Conservation (phyloP, 1,140 invertebrate species). For the Octopus bimaculoides region DNA sequence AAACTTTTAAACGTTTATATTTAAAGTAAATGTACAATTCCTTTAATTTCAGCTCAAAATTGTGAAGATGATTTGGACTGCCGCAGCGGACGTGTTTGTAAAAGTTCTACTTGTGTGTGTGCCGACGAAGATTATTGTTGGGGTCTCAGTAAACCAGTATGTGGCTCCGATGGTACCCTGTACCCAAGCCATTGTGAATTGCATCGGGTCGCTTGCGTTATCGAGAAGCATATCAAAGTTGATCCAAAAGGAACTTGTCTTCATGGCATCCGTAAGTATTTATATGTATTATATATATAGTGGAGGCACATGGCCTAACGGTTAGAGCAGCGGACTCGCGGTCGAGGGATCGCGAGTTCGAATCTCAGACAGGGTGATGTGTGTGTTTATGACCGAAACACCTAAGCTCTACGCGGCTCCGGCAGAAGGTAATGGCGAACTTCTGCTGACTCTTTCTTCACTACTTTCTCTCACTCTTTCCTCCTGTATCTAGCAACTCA, state of each 20-base stretch:
- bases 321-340: no score
- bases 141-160: conserved; percentile 65
- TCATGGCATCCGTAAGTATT: not conserved
- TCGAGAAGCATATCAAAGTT: conserved; percentile 63
- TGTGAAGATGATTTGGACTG: conserved; percentile 56
- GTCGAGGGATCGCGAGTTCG: no score
- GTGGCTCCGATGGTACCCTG: conserved; percentile 72
- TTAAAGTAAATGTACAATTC: not conserved
- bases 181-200: conserved; percentile 77
- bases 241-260: conserved; percentile 42
- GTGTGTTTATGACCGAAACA: no score
- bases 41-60: conserved; percentile 30
- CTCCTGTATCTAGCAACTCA: no score
- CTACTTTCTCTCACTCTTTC: no score
- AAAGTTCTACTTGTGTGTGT: conserved; percentile 66
- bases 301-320: no score
- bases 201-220: conserved; percentile 69
- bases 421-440: no score
- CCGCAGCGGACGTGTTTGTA: conserved; percentile 69
- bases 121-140: conserved; percentile 61
- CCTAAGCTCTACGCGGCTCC: no score
- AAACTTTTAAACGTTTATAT: no score
- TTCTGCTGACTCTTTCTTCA: no score
- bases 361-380: no score
- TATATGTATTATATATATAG: no score